Base-by-base conservation (phyloP, 2,888 invertebrate genomes). In the Cheiracanthium punctorium region DNA sequence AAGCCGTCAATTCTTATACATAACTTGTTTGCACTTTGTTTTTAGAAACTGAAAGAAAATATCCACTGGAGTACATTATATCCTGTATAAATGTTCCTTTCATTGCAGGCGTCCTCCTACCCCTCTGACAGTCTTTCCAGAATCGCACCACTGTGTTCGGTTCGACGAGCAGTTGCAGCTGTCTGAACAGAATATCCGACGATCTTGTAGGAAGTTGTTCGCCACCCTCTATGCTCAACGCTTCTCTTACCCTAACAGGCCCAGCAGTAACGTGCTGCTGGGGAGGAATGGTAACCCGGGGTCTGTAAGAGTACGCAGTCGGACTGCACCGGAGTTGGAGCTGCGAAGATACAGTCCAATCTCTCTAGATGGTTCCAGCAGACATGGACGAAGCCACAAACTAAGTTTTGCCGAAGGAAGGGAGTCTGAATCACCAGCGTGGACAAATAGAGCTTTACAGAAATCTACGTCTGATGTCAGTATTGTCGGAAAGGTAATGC, bases 151-250 rank as follows among this genome's bases (percentile, higher is more conserved):
- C 41, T 76, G 88, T 24, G 88, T 88, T 24, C 76, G 88, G 20
- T 88, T 88, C 52, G 88, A 88, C 48, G 88, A 88, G 29, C 86
- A 88, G 33, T 76, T 88, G 24, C 88, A 82, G 5, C 74, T 88
- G 8, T 87, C 88, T 29, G 88, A 88, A 28, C 87, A 88, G 37
- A 88, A 84, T 70, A 82, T 88, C 24, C 80, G 88, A 17, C 82
- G 87, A 32, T 88, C 88, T 4, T 88, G 88, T 41, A 74, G 87
- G 17, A 88, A 87, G 24, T 76, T 88, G 12, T 88, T 88, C 41
- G 88, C 87, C 14, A 88, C 88, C 0, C 74, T 88, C n/a, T 80
- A 80, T 33, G 76, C 77, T 10, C 88, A 88, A 17, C 33, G 82
- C 0, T 87, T 87, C 41, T 85, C 85, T 17, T 81, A 76, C 43